Conservation (phyloP, 1,140 invertebrate species). For the Leptopilina clavipes region DNA sequence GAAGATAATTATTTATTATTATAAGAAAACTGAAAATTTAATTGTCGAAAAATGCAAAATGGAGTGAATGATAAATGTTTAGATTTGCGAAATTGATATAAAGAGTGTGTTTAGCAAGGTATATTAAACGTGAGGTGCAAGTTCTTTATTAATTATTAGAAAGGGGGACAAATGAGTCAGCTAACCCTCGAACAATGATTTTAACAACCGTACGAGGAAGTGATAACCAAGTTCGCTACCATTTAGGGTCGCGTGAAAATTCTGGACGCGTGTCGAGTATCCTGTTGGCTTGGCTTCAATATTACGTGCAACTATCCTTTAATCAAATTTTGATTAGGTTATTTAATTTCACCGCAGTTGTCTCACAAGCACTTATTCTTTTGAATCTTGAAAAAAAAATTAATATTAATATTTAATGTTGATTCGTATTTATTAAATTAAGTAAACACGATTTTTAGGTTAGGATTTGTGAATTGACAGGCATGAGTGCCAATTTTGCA, state of each 20-base stretch:
- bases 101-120: not conserved
- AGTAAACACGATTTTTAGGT: no score
- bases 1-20: no score
- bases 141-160: slow-evolving; percentile 24
- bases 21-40: no score
- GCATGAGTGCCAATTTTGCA: no score
- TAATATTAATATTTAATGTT: no score
- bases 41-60: not conserved
- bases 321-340: slow-evolving; percentile 44
- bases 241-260: slow-evolving; percentile 63
- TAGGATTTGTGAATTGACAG: no score
- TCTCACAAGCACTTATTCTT: not conserved
- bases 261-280: slow-evolving; percentile 67
- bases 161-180: slow-evolving; percentile 32
- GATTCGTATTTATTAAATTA: no score
- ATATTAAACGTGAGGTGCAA: not conserved
- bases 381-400: no score
- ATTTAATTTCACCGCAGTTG: slow-evolving; percentile 3
- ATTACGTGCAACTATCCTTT: slow-evolving; percentile 66
- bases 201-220: slow-evolving; percentile 31
- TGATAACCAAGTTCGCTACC: slow-evolving; percentile 48
- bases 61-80: no score
- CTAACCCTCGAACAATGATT: slow-evolving; percentile 30
- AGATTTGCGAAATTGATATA: not conserved
- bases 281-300: slow-evolving; percentile 70